Conservation (phyloP, 1,140 invertebrate species). For the Augochlora pura region DNA sequence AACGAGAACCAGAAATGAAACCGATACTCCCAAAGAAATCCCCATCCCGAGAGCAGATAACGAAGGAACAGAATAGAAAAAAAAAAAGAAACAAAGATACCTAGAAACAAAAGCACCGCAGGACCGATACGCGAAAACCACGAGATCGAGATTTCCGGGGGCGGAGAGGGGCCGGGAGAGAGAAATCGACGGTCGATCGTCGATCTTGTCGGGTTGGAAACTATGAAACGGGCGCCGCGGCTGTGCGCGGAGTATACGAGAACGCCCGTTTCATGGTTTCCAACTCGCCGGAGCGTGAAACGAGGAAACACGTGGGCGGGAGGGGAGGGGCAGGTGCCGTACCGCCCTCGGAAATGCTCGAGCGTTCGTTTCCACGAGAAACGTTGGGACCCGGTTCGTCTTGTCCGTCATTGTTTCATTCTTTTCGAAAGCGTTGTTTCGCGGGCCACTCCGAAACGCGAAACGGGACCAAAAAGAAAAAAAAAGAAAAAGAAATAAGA, state of each 20-base stretch:
- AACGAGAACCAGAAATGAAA: no score
- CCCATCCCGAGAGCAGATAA: background rate
- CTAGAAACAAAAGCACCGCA: slow-evolving; percentile 2
- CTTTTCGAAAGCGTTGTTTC: slow-evolving; percentile 74
- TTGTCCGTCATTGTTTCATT: slow-evolving; percentile 71
- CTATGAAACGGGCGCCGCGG: no score
- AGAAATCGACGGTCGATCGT: background rate
- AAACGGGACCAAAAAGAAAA: slow-evolving; percentile 77
- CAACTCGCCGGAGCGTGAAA: no score
- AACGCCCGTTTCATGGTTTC: no score
- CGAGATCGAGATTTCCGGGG: slow-evolving; percentile 26
- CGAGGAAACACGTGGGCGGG: no score
- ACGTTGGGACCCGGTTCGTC: slow-evolving; percentile 71
- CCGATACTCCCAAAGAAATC: no score
- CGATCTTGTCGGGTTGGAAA: no score
- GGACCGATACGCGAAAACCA: slow-evolving; percentile 19
- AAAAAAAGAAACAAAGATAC: background rate
- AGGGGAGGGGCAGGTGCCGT: no score
- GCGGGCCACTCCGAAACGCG: slow-evolving; percentile 69
- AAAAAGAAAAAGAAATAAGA: slow-evolving; percentile 39
- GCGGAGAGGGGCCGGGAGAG: background rate
- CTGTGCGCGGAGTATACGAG: no score
- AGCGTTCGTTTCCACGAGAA: slow-evolving; percentile 40
- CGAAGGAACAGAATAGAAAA: background rate
- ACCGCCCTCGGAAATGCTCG: slow-evolving; percentile 39